These are phyloP conservation scores for Archips crataeganus DNA, from an alignment of 2,888 invertebrate species.

Conservation along the genomic window DNA sequence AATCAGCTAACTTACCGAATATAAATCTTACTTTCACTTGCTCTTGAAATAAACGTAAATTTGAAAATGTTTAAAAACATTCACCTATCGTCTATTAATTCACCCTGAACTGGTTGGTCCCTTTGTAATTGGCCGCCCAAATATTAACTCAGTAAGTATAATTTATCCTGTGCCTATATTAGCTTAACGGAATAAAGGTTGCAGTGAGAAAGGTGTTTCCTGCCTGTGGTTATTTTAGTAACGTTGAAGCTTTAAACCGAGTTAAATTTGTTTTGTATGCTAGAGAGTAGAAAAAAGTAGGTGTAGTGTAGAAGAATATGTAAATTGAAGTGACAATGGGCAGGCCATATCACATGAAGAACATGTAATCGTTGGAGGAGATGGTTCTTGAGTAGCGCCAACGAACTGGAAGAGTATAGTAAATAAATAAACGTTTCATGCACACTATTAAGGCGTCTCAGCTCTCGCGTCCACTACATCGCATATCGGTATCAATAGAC, in stretches of 20 bases:
- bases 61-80: not conserved
- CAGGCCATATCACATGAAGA: too few relatives aligned
- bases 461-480: not conserved
- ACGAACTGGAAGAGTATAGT: too few relatives aligned
- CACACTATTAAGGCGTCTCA: not conserved
- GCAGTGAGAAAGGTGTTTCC: constrained; percentile 4
- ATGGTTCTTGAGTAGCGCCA: too few relatives aligned
- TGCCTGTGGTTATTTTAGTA: not conserved
- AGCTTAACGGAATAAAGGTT: constrained; percentile 5
- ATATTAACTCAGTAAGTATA: constrained; percentile 18
- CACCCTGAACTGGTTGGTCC: constrained; percentile 3
- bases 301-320: not conserved
- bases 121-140: constrained; percentile 15
- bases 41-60: too few relatives aligned
- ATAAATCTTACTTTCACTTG: too few relatives aligned
- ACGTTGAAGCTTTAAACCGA: not conserved
- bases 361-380: too few relatives aligned
- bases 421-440: not conserved
- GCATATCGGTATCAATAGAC: constrained; percentile 15
- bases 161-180: constrained; percentile 9
- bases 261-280: not conserved
- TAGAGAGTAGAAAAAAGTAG: not conserved
- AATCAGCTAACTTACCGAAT: too few relatives aligned
- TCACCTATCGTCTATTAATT: constrained; percentile 8
- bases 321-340: too few relatives aligned